A percentile compares a stretch with the other conserved stretches of the same genome.
phyloP scores from a whole-genome alignment of 2,113 vertebrate genomes.

The Phoenicopterus ruber region DNA sequence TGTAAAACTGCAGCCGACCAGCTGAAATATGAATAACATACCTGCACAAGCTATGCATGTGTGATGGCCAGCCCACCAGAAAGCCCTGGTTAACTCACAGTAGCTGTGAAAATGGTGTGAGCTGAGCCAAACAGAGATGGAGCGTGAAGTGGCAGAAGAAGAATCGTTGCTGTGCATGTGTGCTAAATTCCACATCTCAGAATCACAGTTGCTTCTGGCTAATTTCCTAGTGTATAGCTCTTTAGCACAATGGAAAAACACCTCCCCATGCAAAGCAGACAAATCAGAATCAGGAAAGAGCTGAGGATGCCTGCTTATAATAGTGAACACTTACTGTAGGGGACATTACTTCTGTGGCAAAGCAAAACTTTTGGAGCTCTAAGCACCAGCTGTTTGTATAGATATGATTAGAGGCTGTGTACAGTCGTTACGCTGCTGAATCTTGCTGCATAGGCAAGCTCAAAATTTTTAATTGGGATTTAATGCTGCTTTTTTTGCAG shows the following conservation, averaged over 20 bases:
- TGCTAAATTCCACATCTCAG: not conserved
- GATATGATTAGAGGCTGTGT: not conserved
- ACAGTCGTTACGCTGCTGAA: not conserved
- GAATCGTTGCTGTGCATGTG: not conserved
- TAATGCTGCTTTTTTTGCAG: not conserved
- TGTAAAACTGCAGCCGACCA: not conserved
- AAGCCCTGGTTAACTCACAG: not conserved
- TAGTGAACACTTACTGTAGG: not conserved
- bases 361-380: not conserved
- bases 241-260: not conserved
- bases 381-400: not conserved
- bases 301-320: not conserved
- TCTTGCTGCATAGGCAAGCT: slow-evolving; percentile 13
- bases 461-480: slow-evolving; percentile 3
- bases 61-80: not conserved
- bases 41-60: not conserved
- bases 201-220: not conserved
- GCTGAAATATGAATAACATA: not conserved
- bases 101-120: not conserved
- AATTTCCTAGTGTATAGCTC: not conserved
- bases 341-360: not conserved
- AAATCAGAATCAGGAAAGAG: not conserved
- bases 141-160: not conserved
- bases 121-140: not conserved
- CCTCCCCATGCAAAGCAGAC: not conserved